Base-by-base conservation (phyloP, 2,113 vertebrate genomes). In the Thunnus thynnus region DNA sequence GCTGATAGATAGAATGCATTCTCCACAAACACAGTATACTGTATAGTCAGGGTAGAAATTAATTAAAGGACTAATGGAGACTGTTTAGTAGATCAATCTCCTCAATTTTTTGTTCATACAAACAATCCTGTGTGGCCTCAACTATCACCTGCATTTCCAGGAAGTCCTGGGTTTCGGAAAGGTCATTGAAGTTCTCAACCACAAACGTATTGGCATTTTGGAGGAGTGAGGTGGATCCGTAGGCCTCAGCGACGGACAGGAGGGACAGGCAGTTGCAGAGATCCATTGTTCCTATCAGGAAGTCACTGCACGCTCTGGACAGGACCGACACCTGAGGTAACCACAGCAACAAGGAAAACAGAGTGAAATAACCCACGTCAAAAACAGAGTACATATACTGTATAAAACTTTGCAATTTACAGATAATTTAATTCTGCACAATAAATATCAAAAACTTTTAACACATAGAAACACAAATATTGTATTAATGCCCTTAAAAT, bases 221-320 rank as follows among this genome's bases (percentile, higher is more conserved):
- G 85, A 96, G 97, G 66, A 99, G 94, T 58, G 93, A 93, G 7
- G 94, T 55, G 0, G 97, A 98, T 51, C 98, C 98, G 0, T 99
- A 99, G 76, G 95, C 97, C 91, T 99, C 98, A 13, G 97, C 97
- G 0, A 99, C 81, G 46, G 96, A 96, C 85, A 98, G 83, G 69
- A 99, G 94, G 54, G 96, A 96, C 80, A 99, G 95, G 86, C 98
- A 99, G 86, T 99, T 99, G 78, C 88, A 94, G 13, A 98, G 94
- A 91, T 97, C 96, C 74, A 99, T 95, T 50, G 94, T 97, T 93
- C 95, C 96, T 91, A 97, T 96, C 88, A 99, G 93, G 92, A 98
- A 99, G 94, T 98, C 96, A 90, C 97, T 96, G 94, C 98, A 99
- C 46, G 97, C 97, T 92, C 93, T 96, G 57, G 95, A 96, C 82